Percentiles rank a stretch among this genome's conserved stretches.
These are phyloP conservation scores for Acleris holmiana DNA, from an alignment of 2,888 invertebrate species.

Conservation along the genomic window DNA sequence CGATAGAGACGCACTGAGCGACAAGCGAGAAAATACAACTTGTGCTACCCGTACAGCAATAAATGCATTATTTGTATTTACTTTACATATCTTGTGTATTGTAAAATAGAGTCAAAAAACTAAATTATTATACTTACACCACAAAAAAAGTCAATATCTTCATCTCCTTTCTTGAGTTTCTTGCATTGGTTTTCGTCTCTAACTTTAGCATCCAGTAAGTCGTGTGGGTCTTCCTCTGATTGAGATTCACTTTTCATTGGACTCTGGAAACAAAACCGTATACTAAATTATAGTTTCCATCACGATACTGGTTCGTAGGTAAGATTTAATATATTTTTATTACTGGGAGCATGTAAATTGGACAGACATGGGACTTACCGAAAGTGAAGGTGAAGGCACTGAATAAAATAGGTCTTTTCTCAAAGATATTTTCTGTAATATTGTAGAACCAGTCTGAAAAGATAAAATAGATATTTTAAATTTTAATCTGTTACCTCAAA, in stretches of 20 bases:
- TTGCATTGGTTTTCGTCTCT: conserved; percentile 32
- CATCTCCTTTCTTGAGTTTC: conserved; percentile 32
- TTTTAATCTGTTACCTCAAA: too few species aligned
- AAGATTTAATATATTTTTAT: background rate
- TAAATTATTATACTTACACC: conserved; percentile 44
- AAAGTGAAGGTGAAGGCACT: conserved; percentile 1
- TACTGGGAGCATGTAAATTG: background rate
- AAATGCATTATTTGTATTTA: too few species aligned
- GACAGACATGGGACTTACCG: background rate
- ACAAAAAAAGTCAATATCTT: conserved; percentile 43
- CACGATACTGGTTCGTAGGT: too few species aligned
- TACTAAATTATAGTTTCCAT: background rate
- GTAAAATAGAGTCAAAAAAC: background rate
- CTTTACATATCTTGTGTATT: too few species aligned
- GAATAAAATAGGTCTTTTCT: conserved; percentile 55
- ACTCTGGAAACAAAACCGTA: conserved; percentile 41
- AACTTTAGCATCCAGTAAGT: conserved; percentile 16
- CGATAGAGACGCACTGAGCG: too few species aligned
- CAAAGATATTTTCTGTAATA: conserved; percentile 38
- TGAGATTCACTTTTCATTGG: conserved; percentile 39
- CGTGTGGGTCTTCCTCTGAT: background rate
- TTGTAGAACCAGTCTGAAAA: conserved; percentile 3
- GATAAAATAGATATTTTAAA: too few species aligned
- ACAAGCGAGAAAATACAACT: too few species aligned
- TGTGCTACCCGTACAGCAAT: too few species aligned